These are phyloP conservation scores for Sarcophaga subvicina DNA, from an alignment of 2,888 invertebrate species.

Conservation along the genomic window DNA sequence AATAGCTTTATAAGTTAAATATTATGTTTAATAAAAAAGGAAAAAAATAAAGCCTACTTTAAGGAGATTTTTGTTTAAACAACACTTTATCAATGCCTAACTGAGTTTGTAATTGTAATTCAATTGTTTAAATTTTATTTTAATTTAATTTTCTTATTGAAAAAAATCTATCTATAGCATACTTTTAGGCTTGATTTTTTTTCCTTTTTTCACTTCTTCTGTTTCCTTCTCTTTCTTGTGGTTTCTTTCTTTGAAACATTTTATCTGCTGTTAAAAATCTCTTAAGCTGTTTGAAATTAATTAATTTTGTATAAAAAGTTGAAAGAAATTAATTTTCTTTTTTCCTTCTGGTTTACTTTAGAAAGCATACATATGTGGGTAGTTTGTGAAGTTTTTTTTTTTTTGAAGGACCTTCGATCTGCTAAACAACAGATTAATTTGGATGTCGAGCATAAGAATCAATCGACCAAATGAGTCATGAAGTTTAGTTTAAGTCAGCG, in stretches of 20 bases:
- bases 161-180: neutral
- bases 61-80: no score
- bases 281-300: conserved; percentile 19
- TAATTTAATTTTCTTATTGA: neutral
- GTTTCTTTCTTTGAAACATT: neutral
- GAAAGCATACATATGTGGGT: neutral
- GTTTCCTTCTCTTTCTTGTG: neutral
- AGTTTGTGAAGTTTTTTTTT: neutral
- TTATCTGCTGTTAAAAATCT: neutral
- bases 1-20: no score
- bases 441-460: no score
- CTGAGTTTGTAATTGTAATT: neutral
- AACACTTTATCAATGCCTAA: no score
- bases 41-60: no score
- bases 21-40: no score
- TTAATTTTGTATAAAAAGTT: conserved; percentile 12
- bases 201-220: neutral
- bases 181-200: conserved; percentile 3
- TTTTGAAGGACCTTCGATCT: no score
- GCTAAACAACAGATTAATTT: no score
- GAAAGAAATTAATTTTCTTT: neutral
- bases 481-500: no score
- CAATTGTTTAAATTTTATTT: neutral
- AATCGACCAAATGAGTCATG: no score
- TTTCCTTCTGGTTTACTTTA: neutral